These are phyloP conservation scores for Phocoena phocoena DNA, from an alignment of 2,113 vertebrate species.

Conservation along the genomic window DNA sequence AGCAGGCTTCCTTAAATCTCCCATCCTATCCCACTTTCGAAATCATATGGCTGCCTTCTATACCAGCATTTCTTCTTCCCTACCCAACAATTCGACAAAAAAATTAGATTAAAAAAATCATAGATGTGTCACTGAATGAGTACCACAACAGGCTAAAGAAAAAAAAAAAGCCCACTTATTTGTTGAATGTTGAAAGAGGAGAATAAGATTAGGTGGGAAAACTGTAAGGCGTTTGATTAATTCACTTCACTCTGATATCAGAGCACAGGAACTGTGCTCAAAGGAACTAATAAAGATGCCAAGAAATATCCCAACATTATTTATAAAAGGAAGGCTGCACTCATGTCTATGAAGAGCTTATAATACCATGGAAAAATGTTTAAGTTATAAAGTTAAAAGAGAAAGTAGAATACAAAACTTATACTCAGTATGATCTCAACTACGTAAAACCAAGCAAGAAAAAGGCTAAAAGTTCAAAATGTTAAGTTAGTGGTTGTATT, in stretches of 20 bases:
- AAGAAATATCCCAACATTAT: not conserved
- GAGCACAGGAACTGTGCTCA: not conserved
- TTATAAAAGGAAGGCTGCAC: not conserved
- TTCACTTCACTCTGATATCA: not conserved
- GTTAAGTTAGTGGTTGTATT: not conserved
- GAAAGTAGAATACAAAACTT: constrained; percentile 42
- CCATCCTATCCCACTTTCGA: not conserved
- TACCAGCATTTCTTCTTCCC: not conserved
- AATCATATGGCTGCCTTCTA: not conserved
- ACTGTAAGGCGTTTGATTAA: not conserved
- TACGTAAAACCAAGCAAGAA: not conserved
- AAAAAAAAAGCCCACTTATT: not conserved
- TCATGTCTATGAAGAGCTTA: not conserved
- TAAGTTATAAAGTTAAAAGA: constrained; percentile 44
- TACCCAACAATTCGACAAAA: not conserved
- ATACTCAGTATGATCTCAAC: not conserved
- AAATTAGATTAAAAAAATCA: not conserved
- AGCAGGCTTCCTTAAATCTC: not conserved
- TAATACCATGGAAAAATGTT: constrained; percentile 7
- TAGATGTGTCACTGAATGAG: not conserved
- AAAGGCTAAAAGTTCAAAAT: not conserved
- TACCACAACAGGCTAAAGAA: not conserved
- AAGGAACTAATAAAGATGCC: not conserved
- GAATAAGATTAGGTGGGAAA: not conserved
- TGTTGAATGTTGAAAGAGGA: not conserved